A percentile compares a stretch with the other conserved stretches of the same genome.
Evolutionary conservation across 1,140 invertebrate genomes (phyloP).

Genomic region (Neuroterus valhalla): DNA sequence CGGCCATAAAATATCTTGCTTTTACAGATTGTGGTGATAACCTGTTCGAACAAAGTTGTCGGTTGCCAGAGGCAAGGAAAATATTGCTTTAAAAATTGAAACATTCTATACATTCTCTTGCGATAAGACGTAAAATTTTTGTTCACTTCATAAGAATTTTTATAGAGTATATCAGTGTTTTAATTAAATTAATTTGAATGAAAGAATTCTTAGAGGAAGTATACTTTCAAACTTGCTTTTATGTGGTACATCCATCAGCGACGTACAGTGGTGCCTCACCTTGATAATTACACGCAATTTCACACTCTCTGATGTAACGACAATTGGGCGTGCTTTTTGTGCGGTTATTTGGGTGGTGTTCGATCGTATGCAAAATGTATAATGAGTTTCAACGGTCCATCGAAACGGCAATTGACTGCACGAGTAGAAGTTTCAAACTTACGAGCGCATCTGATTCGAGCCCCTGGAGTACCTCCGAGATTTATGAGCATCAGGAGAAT

Average conservation of each 20-base stretch:
- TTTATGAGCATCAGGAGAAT: constrained; percentile 17
- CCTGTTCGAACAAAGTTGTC: neutral
- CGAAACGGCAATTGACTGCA: constrained; percentile 24
- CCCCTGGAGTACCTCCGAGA: neutral
- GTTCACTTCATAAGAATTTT: neutral
- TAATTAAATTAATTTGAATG: constrained; percentile 9
- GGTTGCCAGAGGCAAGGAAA: neutral
- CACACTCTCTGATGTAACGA: constrained; percentile 57
- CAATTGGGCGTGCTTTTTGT: constrained; percentile 46
- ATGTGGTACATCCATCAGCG: neutral
- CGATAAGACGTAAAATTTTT: constrained; percentile 7
- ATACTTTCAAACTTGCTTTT: neutral
- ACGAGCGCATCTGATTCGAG: constrained; percentile 25
- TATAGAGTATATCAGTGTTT: neutral
- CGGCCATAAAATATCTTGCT: constrained; percentile 13
- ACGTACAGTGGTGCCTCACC: constrained; percentile 40
- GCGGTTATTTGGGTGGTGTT: constrained; percentile 38
- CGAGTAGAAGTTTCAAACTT: neutral
- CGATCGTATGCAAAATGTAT: constrained; percentile 28
- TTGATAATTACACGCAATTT: constrained; percentile 61
- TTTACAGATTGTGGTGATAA: neutral
- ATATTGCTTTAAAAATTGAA: neutral
- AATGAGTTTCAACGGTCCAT: constrained; percentile 26
- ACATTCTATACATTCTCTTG: neutral
- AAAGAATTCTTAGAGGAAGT: too few relatives aligned